Evolutionary conservation across 2,797 vertebrate species (phyloP).

Genomic region (Numenius phaeopus): DNA sequence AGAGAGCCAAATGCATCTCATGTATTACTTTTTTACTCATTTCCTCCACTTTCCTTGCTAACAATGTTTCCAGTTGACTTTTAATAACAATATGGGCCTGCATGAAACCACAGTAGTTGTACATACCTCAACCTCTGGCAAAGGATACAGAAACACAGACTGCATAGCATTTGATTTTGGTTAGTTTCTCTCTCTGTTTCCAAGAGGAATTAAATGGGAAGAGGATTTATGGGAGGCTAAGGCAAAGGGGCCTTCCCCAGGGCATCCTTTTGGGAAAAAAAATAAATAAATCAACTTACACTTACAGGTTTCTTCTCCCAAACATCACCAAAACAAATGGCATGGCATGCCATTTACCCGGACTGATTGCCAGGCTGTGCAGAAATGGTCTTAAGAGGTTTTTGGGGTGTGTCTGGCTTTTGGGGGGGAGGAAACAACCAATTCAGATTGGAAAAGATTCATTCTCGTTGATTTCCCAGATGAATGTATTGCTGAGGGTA

Average conservation of each 20-base stretch:
- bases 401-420: background rate
- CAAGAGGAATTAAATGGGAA: background rate
- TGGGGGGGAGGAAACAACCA: rapidly evolving
- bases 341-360: background rate
- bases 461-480: slow-evolving; percentile 15
- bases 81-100: background rate
- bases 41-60: slow-evolving; percentile 55
- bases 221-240: background rate
- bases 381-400: background rate
- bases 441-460: slow-evolving; percentile 28
- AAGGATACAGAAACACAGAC: background rate
- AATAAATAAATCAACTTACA: background rate
- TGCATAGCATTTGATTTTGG: background rate
- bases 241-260: background rate
- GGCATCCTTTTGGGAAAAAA: background rate
- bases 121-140: background rate
- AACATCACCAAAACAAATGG: background rate
- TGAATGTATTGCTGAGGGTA: slow-evolving; percentile 14
- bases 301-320: background rate
- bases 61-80: slow-evolving; percentile 45
- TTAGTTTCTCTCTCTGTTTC: background rate
- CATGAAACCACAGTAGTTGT: background rate
- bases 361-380: background rate
- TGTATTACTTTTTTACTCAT: slow-evolving; percentile 53
- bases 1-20: slow-evolving; percentile 52